Evolutionary conservation across 2,113 vertebrate species (phyloP), one percentile per base, ranked within the genome.

Genomic region (Myotis lucifugus): DNA sequence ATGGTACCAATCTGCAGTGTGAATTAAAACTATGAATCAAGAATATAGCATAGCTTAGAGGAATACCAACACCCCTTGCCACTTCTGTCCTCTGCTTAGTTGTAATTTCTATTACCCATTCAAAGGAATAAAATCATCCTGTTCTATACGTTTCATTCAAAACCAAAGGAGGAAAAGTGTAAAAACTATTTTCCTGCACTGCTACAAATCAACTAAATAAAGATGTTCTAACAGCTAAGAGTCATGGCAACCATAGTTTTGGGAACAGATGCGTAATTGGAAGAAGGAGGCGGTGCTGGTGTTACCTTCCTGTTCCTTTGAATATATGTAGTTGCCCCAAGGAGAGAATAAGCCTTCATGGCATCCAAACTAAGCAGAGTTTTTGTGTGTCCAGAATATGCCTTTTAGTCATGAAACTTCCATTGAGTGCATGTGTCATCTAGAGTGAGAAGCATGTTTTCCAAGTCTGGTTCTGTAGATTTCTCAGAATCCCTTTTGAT

Each of bases 401-500:
- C 85, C 67, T 93, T n/a, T 85, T 79, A 92, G 32, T 72, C 78
- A 70, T 82, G 78, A 85, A 90, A 90, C 81, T 88, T 92, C 70
- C 46, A 66, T 37, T 64, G 88, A 93, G 25, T 54, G 3, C 86
- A 82, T 95, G 54, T 85, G 42, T 92, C 69, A 95, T 93, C 48
- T 91, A 70, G 72, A 90, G 40, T 76, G 54, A 85, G 74, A 90
- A 95, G 50, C 61, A 34, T 85, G 78, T 85, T 97, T 97, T 92
- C 90, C 90, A 88, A 96, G 85, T 92, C 88, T 97, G 92, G 67
- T 91, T 94, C 93, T 91, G 64, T 50, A 88, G 77, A 90, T 94
- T 97, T 94, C 73, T 95, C 85, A 94, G 88, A 93, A 96, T 54
- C 61, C n/a, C 27, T 85, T 97, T 96, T 94, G 91, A 96, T 96